Percentiles rank a stretch among this genome's conserved stretches.
Evolutionary conservation across 2,113 vertebrate genomes (phyloP).

Genomic region (Podilymbus podiceps): DNA sequence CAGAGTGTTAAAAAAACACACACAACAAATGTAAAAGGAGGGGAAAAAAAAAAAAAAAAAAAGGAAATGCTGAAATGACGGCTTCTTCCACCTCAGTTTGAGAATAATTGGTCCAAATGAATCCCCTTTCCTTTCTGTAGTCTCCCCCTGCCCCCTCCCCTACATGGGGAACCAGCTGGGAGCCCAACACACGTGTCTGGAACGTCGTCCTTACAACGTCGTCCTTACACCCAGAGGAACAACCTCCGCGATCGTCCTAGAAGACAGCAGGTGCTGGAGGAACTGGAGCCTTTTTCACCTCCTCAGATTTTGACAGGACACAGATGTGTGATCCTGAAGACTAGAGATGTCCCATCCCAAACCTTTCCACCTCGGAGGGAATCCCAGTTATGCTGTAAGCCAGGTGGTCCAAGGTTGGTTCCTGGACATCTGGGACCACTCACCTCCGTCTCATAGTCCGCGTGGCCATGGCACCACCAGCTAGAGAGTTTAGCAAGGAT

Average conservation of each 20-base stretch:
- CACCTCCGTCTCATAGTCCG: neutral
- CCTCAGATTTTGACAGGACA: neutral
- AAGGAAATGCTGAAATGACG: neutral
- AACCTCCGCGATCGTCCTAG: neutral
- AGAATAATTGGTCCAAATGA: slow-evolving; percentile 78
- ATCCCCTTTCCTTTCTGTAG: slow-evolving; percentile 18
- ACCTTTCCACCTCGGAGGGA: neutral
- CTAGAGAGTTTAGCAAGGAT: neutral
- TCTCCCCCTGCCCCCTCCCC: neutral
- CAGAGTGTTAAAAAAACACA: slow-evolving; percentile 47
- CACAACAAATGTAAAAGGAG: slow-evolving; percentile 54
- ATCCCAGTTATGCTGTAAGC: neutral
- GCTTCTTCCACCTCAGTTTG: slow-evolving; percentile 64
- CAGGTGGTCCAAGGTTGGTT: neutral
- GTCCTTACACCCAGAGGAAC: neutral
- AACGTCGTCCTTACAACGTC: neutral
- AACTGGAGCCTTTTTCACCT: neutral
- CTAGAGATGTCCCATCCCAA: neutral
- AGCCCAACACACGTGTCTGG: neutral
- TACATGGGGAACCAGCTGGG: neutral
- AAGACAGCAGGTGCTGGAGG: neutral
- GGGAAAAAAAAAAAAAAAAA: neutral
- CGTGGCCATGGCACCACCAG: neutral
- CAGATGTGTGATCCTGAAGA: neutral
- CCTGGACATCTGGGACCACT: neutral